These are phyloP conservation scores for Ectemnius continuus DNA, from an alignment of 2,888 invertebrate species.

Conservation along the genomic window DNA sequence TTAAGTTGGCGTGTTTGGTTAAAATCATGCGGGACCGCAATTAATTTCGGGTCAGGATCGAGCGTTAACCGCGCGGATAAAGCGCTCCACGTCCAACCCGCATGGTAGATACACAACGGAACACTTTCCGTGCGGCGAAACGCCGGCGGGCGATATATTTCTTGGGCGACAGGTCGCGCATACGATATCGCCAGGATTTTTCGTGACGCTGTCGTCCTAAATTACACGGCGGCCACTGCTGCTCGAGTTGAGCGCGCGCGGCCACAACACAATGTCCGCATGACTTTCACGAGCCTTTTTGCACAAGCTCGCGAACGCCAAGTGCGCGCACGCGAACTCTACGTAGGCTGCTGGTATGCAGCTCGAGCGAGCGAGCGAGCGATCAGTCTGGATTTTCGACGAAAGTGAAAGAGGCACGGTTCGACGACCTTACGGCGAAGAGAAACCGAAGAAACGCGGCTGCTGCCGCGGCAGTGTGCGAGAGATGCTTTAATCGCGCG, in stretches of 20 bases:
- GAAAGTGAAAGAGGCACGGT: constrained; percentile 53
- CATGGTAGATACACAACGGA: constrained; percentile 23
- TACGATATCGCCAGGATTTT: constrained; percentile 42
- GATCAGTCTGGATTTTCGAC: constrained; percentile 46
- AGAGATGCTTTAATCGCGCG: constrained; percentile 8
- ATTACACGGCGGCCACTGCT: constrained; percentile 13
- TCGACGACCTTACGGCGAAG: constrained; percentile 39
- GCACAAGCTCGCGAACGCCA: constrained; percentile 16
- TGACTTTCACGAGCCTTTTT: background rate
- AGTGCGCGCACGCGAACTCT: constrained; percentile 9
- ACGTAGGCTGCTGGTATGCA: constrained; percentile 19
- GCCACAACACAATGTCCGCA: background rate
- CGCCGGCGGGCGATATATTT: constrained; percentile 29
- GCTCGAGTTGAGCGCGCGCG: background rate
- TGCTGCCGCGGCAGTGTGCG: constrained; percentile 12
- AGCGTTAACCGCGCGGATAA: constrained; percentile 23
- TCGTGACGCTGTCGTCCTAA: constrained; percentile 15
- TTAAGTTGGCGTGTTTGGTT: constrained; percentile 26
- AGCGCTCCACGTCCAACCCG: constrained; percentile 35
- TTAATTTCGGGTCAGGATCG: constrained; percentile 23
- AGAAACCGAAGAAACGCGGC: constrained; percentile 43
- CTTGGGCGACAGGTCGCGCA: constrained; percentile 33
- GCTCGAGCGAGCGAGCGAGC: constrained; percentile 15
- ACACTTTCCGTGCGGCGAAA: constrained; percentile 7
- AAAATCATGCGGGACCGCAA: constrained; percentile 21